Base-by-base conservation (phyloP, 1,140 invertebrate species). In the Cotesia typhae region DNA sequence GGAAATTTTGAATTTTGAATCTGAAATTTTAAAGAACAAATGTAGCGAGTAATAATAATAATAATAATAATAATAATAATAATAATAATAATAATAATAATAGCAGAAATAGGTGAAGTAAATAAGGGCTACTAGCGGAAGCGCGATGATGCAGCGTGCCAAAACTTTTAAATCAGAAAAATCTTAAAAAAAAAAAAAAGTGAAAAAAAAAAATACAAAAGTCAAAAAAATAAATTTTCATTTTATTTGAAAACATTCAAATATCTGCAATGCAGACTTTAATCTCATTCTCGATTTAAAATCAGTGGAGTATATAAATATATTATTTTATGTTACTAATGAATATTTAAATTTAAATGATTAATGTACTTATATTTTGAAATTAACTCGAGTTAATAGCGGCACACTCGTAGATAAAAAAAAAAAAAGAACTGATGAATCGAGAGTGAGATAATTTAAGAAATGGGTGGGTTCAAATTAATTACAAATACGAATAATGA, bases 361-460 rank as follows among this genome's bases (percentile, higher is more conserved):
- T 9, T 28, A 64, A 72, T 67, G 70, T 72, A 72, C 70, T 72
- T 72, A 72, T 72, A 28, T 28, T 28, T 14, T 51, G 38, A 65
- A 20, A 51, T 28, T 10, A 52, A 52, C 57, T 64, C 51, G 70
- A 64, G 47, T 65, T 57, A 5, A 57, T 65, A 20, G 70, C 70
- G 70, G 69, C 69, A 71, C 70, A 65, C 70, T 65, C 61, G 60
- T 12, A 14, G 5, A 55, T 60, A 12, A 35, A 36, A 70, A 41
- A 9, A 63, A 41, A 41, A 63, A 12, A 12, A 38, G 47, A 38
- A 12, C 3, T 64, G 6, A 38, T 0, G 14, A 64, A 64, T 38
- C 17, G 20, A 60, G 59, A 60, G 28, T 10, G 66, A 57, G 52
- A 38, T 37, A 68, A 36, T 68, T 67, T 61, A 35, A 61, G 3